phyloP scores from a whole-genome alignment of 2,113 vertebrate genomes.

The Cinclus mexicanus region DNA sequence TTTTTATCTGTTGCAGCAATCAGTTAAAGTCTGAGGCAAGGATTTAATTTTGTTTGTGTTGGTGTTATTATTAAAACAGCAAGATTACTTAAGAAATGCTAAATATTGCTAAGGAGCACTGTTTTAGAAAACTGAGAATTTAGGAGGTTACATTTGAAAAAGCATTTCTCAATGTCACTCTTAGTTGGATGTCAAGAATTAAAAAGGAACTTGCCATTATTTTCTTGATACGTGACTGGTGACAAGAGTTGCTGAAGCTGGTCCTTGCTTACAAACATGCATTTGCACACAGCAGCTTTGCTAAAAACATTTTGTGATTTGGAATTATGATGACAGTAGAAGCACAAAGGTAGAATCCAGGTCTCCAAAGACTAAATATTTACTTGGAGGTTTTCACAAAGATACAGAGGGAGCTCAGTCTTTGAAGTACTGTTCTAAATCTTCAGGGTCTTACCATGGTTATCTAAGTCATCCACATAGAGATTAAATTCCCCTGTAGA shows the following conservation, averaged over 20 bases:
- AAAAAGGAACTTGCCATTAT: background rate
- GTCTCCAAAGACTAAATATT: background rate
- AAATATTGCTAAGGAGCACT: background rate
- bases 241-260: background rate
- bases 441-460: background rate
- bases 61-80: background rate
- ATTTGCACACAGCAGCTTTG: background rate
- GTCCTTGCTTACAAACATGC: background rate
- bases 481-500: background rate
- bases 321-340: background rate
- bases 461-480: fast-evolving
- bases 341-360: background rate
- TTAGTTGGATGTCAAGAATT: background rate
- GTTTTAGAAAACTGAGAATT: background rate
- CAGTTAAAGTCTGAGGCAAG: background rate
- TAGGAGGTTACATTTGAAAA: background rate
- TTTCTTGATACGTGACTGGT: background rate
- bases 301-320: background rate
- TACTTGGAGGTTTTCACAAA: background rate
- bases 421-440: background rate
- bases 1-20: background rate
- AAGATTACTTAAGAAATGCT: background rate
- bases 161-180: background rate
- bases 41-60: background rate
- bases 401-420: background rate